Evolutionary conservation across 2,888 invertebrate species (phyloP), one percentile per base, ranked within the genome.

Genomic region (Tuta absoluta): DNA sequence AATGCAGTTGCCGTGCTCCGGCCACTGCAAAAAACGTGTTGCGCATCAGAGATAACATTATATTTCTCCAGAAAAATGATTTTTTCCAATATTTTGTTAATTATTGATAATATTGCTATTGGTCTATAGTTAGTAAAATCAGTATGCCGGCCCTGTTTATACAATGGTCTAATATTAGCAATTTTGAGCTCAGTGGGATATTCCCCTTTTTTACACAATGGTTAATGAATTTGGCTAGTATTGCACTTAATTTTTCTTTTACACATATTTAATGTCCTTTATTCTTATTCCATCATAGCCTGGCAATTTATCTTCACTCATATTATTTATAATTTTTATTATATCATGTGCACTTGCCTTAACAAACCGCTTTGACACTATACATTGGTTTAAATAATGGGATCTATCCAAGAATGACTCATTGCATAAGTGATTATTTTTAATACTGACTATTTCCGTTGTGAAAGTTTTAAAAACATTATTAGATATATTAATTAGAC

Each of bases 71-170:
- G 12, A 28, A 64, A 66, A 14, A 68, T 61, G 49, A 60, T 21
- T 38, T 66, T 68, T 63, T 68, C 63, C 5, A 63, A 21, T 12
- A 67, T 65, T 64, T 68, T 65, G 48, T 68, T 63, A n/a, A 65
- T 56, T 17, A 57, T 24, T 12, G 62, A 65, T 12, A 66, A 45
- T 19, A 69, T 66, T n/a, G 67, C 64, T 5, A 66, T 69, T 12
- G 66, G 67, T 53, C 67, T 64, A 41, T 67, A 67, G 23, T 68
- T 65, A 3, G 21, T 24, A 59, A 64, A 68, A 14, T 68, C 63
- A 12, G 49, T 45, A 21, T 65, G 64, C 23, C 56, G 59, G 3
- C 65, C 66, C 8, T 49, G 41, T 45, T 67, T 67, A 37, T 64
- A 69, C 8, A 67, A 63, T 37, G 67, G 66, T 38, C 66, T 45